Base-by-base conservation (phyloP, 1,140 invertebrate species). In the Zophobas atratus region DNA sequence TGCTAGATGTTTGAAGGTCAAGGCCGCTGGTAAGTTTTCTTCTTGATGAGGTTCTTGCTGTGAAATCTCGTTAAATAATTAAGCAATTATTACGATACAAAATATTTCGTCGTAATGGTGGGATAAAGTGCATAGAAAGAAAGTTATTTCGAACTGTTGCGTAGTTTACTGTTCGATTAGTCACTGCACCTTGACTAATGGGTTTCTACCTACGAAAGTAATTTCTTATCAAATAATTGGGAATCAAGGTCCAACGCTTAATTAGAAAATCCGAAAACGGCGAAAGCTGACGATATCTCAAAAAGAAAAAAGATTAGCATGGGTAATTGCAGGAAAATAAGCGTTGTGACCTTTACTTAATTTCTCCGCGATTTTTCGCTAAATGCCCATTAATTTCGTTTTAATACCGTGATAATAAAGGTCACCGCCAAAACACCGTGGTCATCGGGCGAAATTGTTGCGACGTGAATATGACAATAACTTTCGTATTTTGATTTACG, bases 401-500 rank as follows among this genome's bases (percentile, higher is more conserved):
- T 51, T 51, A 51, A 51, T 51, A 51, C n/a, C 49, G 49, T 6
- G n/a, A 51, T 46, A 46, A 8, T 6, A 63, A 63, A 63, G 57
- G 57, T 63, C 57, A 56, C 20, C 20, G 6, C 20, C 20, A 51
- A 51, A 20, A 51, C n/a, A 6, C 2, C 32, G 5, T 63, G 41
- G 8, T 33, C 34, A 36, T 20, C 35, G 20, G 35, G 60, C 32
- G 60, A 67, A 67, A 67, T 43, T 60, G 43, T 51, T n/a, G 32
- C 32, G 38, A 41, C n/a, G n/a, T 33, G 35, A 67, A 67, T 38
- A 32, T n/a, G 39, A 43, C 60, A 67, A 67, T 67, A 67, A 67
- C 60, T 67, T 67, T 67, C 60, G 39, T 67, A 67, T 67, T 67
- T 67, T 67, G 60, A 67, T 43, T 67, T 67, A 67, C 60, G 60